phyloP scores from a whole-genome alignment of 1,140 invertebrate genomes.

The Bombus vancouverensis region DNA sequence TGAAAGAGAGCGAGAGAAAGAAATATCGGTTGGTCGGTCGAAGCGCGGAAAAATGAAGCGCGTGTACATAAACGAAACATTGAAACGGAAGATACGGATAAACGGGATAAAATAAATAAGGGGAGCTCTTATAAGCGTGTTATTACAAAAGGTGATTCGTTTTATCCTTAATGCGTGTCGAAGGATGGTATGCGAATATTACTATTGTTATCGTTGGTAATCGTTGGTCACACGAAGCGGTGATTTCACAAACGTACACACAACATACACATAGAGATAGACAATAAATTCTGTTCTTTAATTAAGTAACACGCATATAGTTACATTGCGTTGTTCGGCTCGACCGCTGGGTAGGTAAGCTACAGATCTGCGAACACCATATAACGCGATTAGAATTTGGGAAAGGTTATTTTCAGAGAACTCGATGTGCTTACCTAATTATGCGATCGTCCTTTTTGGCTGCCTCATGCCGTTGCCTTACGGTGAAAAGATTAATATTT shows the following conservation, averaged over 20 bases:
- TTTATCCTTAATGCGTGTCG: slow-evolving; percentile 15
- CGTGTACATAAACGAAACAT: slow-evolving; percentile 37
- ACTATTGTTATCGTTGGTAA: slow-evolving; percentile 25
- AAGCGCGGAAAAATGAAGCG: slow-evolving; percentile 34
- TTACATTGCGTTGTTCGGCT: slow-evolving; percentile 44
- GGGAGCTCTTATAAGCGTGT: slow-evolving; percentile 14
- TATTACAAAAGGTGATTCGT: neutral
- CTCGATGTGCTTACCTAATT: slow-evolving; percentile 7
- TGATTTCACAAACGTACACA: slow-evolving; percentile 50
- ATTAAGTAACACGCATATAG: slow-evolving; percentile 25
- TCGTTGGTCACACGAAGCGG: slow-evolving; percentile 43
- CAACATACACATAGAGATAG: slow-evolving; percentile 61
- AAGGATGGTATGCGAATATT: neutral
- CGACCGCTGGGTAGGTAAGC: slow-evolving; percentile 36
- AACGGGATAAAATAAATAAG: slow-evolving; percentile 29
- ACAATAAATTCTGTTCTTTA: slow-evolving; percentile 74
- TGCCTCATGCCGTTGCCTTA: neutral
- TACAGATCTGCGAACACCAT: neutral
- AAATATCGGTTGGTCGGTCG: slow-evolving; percentile 5
- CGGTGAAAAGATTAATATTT: neutral
- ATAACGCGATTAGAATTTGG: neutral
- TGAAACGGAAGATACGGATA: neutral
- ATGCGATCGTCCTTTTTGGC: slow-evolving; percentile 16
- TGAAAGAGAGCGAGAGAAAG: slow-evolving; percentile 12
- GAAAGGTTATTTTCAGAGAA: neutral